Percentiles rank a stretch among this genome's conserved stretches.
Conservation (phyloP, 2,888 invertebrate genomes). For the Gasteruption jaculator region DNA sequence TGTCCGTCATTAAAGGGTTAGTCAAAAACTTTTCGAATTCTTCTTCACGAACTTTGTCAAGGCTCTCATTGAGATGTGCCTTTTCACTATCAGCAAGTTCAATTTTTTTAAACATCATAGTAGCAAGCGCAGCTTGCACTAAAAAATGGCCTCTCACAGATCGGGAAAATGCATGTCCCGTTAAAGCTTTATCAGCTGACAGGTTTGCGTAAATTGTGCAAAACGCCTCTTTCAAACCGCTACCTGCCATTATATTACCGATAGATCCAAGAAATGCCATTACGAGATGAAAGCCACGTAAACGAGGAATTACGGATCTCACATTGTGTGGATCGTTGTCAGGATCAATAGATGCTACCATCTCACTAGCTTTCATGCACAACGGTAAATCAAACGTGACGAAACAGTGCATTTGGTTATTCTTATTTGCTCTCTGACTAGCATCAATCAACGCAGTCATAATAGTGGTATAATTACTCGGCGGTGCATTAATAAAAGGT, state of each 20-base stretch:
- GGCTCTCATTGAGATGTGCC: constrained; percentile 1
- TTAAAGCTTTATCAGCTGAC: constrained; percentile 33
- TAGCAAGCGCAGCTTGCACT: constrained; percentile 29
- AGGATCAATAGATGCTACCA: constrained; percentile 27
- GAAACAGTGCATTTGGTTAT: constrained; percentile 23
- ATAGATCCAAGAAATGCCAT: constrained; percentile 40
- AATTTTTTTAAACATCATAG: constrained; percentile 25
- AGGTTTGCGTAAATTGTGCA: constrained; percentile 29
- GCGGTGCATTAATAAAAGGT: constrained; percentile 34
- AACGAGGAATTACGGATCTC: constrained; percentile 26
- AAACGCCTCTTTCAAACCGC: constrained; percentile 31
- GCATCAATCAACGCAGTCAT: constrained; percentile 30
- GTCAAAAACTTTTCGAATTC: too few relatives aligned
- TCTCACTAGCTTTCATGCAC: constrained; percentile 33
- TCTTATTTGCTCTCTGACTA: constrained; percentile 25
- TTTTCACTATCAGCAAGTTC: constrained; percentile 25
- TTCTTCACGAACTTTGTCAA: constrained; percentile 10
- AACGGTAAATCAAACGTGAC: constrained; percentile 35
- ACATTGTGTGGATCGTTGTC: constrained; percentile 25
- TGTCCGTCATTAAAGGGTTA: too few relatives aligned
- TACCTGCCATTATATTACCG: constrained; percentile 41
- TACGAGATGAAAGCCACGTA: constrained; percentile 38
- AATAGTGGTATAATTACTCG: constrained; percentile 33
- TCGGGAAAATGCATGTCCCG: constrained; percentile 35
- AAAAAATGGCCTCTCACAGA: constrained; percentile 30